Conservation (phyloP, 2,888 invertebrate species). For the Leptinotarsa haldemani region DNA sequence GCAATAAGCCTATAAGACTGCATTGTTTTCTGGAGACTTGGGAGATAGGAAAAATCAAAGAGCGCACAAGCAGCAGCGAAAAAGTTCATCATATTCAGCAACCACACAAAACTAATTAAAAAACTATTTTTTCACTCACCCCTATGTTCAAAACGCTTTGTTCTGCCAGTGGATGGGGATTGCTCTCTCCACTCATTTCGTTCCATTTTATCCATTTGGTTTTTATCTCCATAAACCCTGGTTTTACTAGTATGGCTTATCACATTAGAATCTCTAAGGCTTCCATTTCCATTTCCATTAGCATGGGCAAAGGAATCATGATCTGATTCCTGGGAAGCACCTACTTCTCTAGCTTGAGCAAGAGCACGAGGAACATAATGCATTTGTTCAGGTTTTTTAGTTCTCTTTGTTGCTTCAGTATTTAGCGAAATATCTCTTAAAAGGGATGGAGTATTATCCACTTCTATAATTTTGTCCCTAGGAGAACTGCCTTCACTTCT, state of each 20-base stretch:
- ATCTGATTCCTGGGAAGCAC: conserved; percentile 40
- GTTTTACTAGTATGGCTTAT: conserved; percentile 45
- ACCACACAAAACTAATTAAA: too few species aligned
- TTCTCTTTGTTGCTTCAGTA: conserved; percentile 42
- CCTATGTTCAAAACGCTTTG: conserved; percentile 74
- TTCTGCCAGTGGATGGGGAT: conserved; percentile 52
- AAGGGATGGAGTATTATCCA: conserved; percentile 49
- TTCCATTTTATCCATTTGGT: conserved; percentile 53
- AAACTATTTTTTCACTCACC: conserved; percentile 53
- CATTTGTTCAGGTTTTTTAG: conserved; percentile 69
- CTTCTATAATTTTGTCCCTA: conserved; percentile 54
- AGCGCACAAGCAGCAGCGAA: too few species aligned
- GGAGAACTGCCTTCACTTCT: conserved; percentile 56
- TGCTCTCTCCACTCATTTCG: conserved; percentile 60
- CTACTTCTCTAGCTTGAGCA: conserved; percentile 51
- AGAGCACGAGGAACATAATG: conserved; percentile 66
- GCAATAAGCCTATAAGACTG: too few species aligned
- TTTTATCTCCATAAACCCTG: conserved; percentile 52
- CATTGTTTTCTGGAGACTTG: too few species aligned
- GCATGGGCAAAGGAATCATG: conserved; percentile 41
- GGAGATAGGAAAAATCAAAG: too few species aligned
- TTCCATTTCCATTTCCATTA: conserved; percentile 51
- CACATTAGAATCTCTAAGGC: conserved; percentile 41
- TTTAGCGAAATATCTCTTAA: conserved; percentile 49
- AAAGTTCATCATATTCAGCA: too few species aligned